Evolutionary conservation across 1,140 invertebrate species (phyloP).

Genomic region (Hylaeus anthracinus): DNA sequence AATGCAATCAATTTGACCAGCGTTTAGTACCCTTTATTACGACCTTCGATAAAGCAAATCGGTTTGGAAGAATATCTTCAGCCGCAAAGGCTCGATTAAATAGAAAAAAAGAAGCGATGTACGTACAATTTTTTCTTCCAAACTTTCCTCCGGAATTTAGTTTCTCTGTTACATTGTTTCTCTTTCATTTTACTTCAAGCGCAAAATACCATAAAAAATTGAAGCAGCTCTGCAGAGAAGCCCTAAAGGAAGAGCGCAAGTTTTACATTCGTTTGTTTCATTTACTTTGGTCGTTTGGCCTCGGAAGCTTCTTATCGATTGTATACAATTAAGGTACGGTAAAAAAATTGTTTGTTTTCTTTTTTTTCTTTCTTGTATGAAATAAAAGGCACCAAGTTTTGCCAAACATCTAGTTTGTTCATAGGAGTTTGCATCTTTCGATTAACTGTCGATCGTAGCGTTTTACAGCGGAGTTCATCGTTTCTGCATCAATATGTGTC

Average conservation of each 20-base stretch:
- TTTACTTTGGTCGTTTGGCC: constrained; percentile 40
- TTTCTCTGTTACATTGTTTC: neutral
- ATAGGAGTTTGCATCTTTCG: constrained; percentile 24
- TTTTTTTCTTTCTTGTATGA: constrained; percentile 50
- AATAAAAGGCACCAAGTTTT: constrained; percentile 66
- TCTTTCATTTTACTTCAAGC: neutral
- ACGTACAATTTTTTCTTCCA: constrained; percentile 6
- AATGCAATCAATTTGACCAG: constrained; percentile 34
- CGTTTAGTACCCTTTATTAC: constrained; percentile 53
- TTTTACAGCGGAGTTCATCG: neutral
- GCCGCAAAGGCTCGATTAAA: neutral
- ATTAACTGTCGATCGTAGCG: constrained; percentile 11
- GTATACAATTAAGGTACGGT: constrained; percentile 50
- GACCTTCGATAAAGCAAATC: constrained; percentile 23
- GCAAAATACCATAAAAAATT: constrained; percentile 26
- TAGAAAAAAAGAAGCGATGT: constrained; percentile 3
- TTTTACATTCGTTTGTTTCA: constrained; percentile 7
- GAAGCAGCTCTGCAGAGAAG: constrained; percentile 28
- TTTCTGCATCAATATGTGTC: constrained; percentile 6
- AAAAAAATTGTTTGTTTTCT: constrained; percentile 45
- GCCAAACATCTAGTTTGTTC: constrained; percentile 53
- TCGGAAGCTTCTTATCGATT: constrained; percentile 32
- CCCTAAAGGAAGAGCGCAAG: constrained; percentile 27
- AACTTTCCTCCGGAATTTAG: neutral
- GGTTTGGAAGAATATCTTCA: constrained; percentile 39